These are phyloP conservation scores for Trachythela sp. DNA, from an alignment of 64 coral and sea anemone genomes.

Conservation along the genomic window DNA sequence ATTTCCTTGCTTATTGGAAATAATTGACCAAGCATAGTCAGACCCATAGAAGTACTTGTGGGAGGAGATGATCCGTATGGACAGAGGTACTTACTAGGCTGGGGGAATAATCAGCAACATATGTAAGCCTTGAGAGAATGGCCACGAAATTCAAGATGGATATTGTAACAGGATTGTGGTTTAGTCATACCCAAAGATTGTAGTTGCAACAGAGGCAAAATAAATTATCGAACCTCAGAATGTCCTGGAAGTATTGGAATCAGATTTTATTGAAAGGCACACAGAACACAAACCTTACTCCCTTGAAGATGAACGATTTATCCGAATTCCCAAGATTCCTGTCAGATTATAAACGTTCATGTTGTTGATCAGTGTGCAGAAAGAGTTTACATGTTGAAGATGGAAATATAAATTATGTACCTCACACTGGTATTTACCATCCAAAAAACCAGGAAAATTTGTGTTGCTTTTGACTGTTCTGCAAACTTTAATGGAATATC, in stretches of 20 bases:
- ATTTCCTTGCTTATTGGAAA: conserved; percentile 59
- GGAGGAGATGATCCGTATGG: conserved; percentile 64
- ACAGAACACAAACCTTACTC: background rate
- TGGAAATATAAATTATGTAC: conserved; percentile 49
- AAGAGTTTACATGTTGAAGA: conserved; percentile 11
- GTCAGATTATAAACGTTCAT: background rate
- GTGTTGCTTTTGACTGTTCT: conserved; percentile 45
- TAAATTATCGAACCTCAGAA: background rate
- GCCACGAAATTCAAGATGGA: background rate
- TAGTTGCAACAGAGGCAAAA: background rate
- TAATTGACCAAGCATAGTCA: conserved; percentile 62
- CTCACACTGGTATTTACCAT: conserved; percentile 44
- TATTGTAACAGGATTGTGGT: background rate
- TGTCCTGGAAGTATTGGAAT: background rate
- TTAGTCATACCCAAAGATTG: background rate
- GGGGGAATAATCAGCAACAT: conserved; percentile 56
- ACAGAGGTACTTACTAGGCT: conserved; percentile 56
- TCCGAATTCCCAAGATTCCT: conserved; percentile 9
- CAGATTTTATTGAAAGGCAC: background rate
- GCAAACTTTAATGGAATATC: background rate
- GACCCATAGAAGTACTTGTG: conserved; percentile 54
- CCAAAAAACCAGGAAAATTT: conserved; percentile 11
- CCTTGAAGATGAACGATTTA: background rate
- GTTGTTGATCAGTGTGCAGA: background rate
- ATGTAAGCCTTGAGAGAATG: conserved; percentile 5